A percentile compares a stretch with the other conserved stretches of the same genome.
Evolutionary conservation across 2,797 vertebrate genomes (phyloP).

Genomic region (Mormyrus hasselquistii): DNA sequence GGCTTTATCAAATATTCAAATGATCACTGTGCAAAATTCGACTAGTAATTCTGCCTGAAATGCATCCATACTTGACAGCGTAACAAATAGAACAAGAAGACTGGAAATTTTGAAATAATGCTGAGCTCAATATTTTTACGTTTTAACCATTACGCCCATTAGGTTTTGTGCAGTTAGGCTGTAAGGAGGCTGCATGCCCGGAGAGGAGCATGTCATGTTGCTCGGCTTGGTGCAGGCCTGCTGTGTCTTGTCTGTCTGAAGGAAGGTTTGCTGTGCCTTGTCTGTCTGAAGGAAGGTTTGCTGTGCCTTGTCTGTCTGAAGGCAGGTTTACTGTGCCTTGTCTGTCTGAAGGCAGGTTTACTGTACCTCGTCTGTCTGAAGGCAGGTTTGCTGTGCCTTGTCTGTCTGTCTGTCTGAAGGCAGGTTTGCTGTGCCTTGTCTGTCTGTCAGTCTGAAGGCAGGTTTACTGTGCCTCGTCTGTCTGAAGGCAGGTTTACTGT

Average conservation of each 20-base stretch:
- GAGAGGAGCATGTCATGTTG: background rate
- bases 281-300: background rate
- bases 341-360: background rate
- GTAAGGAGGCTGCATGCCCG: background rate
- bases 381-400: background rate
- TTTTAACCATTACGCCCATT: too few species aligned
- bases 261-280: background rate
- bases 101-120: background rate
- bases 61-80: background rate
- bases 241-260: background rate
- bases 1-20: background rate
- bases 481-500: background rate
- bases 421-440: background rate
- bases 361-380: background rate
- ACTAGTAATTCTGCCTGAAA: background rate
- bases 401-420: background rate
- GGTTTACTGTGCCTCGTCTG: background rate
- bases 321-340: background rate
- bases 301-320: background rate
- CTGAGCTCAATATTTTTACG: background rate
- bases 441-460: background rate
- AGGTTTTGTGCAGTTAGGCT: too few species aligned
- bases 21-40: background rate
- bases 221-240: background rate
- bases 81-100: background rate